Base-by-base conservation (phyloP, 2,797 vertebrate species). In the Sebastes steindachneri region DNA sequence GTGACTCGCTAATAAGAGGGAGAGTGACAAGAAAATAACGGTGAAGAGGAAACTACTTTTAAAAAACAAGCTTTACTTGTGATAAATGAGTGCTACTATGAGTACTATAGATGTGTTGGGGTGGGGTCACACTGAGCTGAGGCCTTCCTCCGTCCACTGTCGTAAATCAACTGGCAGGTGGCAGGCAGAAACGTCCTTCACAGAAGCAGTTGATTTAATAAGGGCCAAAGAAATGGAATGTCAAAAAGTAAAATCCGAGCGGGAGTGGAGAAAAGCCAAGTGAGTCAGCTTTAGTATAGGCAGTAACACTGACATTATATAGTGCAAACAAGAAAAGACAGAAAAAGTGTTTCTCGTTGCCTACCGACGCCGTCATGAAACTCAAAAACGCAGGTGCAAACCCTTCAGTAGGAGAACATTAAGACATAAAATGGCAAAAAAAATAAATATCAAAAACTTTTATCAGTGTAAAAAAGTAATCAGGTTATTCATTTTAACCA, bases 381-480 rank as follows among this genome's bases (percentile, higher is more conserved):
- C 96, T 93, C 94, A 97, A 97, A 96, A 97, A 96, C 92, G 95
- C 96, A 96, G 97, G 96, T 96, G 97, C 97, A 96, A 96, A 97
- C 96, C 96, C 96, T 96, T 98, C 97, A 97, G 97, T 97, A 98
- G 97, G 96, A 98, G 97, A 97, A 97, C 97, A 97, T 97, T 98
- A 98, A 98, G 97, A 99, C 97, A 98, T 97, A 98, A 97, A 98
- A 98, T 98, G 84, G 96, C 96, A 67, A 93, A 92, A 98, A 98
- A 98, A 98, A 98, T 97, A 99, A 99, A 98, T 98, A 99, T 99
- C 97, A 98, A 99, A 96, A 98, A 97, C 95, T 98, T 98, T 94
- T 97, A 97, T 99, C 97, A 97, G 97, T 98, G 97, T 99, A 99
- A 98, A 99, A 98, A 99, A 99, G 97, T 98, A 98, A 98, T 96